phyloP scores from a whole-genome alignment of 1,140 invertebrate genomes.

The Campoletis sonorensis region DNA sequence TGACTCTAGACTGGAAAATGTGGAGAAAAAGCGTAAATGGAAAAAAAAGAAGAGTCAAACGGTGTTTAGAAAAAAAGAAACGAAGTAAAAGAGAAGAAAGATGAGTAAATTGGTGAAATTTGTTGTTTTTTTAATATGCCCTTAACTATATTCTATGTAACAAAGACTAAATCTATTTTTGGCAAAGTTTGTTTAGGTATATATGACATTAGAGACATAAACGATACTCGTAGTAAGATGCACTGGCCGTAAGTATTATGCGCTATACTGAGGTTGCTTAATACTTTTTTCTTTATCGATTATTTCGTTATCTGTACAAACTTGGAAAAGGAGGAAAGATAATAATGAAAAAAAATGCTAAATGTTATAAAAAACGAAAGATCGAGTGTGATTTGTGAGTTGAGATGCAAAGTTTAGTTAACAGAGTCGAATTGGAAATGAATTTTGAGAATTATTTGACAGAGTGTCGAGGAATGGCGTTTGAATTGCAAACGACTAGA shows the following conservation, averaged over 20 bases:
- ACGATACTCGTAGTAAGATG: conserved; percentile 73
- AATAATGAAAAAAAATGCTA: conserved; percentile 40
- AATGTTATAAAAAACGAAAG: background rate
- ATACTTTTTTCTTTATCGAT: conserved; percentile 65
- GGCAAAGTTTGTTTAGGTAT: conserved; percentile 77
- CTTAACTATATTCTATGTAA: conserved; percentile 77
- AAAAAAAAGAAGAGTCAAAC: conserved; percentile 15
- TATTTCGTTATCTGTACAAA: conserved; percentile 67
- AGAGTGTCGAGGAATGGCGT: background rate
- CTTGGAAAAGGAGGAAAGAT: conserved; percentile 44
- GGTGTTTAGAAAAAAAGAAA: conserved; percentile 48
- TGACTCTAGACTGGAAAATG: background rate
- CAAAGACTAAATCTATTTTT: conserved; percentile 77
- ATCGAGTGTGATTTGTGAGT: no score
- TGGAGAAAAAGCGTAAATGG: conserved; percentile 6
- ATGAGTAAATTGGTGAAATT: conserved; percentile 34
- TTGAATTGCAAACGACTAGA: background rate
- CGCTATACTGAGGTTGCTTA: conserved; percentile 70
- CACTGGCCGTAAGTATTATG: conserved; percentile 76
- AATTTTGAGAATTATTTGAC: background rate
- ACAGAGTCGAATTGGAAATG: background rate
- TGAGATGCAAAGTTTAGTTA: no score
- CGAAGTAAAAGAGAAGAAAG: conserved; percentile 56
- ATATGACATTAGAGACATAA: conserved; percentile 72
- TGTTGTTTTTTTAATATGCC: conserved; percentile 63